Evolutionary conservation across 2,888 invertebrate genomes (phyloP).

Genomic region (Mimas tiliae): DNA sequence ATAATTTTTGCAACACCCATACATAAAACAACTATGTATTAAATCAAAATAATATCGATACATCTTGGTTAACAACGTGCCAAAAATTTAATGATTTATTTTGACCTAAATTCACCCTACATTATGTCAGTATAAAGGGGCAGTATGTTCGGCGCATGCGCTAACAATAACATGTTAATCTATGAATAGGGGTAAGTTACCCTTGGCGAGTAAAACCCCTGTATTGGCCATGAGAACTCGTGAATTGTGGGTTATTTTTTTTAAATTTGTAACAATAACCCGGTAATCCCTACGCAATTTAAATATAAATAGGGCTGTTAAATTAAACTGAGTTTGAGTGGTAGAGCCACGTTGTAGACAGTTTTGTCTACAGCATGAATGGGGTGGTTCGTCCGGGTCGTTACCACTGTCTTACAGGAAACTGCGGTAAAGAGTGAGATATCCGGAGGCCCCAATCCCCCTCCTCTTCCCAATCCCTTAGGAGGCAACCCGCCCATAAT

Average conservation of each 20-base stretch:
- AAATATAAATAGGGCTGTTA: slow-evolving; percentile 13
- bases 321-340: neutral
- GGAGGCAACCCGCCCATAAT: no score
- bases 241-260: slow-evolving; percentile 18
- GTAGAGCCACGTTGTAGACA: no score
- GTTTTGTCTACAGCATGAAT: neutral
- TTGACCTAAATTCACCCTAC: slow-evolving; percentile 20
- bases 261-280: slow-evolving; percentile 15
- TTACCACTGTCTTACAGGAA: no score
- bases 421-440: no score
- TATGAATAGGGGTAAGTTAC: slow-evolving; percentile 53
- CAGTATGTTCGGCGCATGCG: slow-evolving; percentile 41
- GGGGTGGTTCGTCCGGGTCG: no score
- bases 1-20: no score
- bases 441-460: no score
- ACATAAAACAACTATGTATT: no score
- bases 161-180: slow-evolving; percentile 54
- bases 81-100: neutral
- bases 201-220: slow-evolving; percentile 55
- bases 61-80: neutral
- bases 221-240: slow-evolving; percentile 26
- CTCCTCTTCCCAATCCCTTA: no score
- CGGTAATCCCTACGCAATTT: neutral
- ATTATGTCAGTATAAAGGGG: slow-evolving; percentile 32
- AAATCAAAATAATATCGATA: neutral